Conservation (phyloP, 2,888 invertebrate species). For the Ormyrus nitidulus region DNA sequence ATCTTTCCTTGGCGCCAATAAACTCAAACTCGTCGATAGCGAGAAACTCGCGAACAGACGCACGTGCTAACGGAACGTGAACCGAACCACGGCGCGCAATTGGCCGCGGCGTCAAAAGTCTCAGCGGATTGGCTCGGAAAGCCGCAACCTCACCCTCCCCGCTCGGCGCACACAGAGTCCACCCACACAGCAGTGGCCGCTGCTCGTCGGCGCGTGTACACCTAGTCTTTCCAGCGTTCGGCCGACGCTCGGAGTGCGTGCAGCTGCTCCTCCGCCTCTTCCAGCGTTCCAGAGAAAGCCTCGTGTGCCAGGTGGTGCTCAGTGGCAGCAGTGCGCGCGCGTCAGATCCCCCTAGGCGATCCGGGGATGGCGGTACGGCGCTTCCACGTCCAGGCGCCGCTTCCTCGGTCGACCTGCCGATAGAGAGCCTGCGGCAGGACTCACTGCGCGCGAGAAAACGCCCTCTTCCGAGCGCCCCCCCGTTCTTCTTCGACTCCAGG, state of each 20-base stretch:
- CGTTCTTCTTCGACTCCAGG: conserved; percentile 17
- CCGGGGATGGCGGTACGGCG: no score
- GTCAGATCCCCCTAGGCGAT: no score
- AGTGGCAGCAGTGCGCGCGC: neutral
- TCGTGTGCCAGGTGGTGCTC: neutral
- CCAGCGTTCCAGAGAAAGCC: neutral
- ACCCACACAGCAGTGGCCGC: neutral
- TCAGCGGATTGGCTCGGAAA: no score
- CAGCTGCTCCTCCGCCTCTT: neutral
- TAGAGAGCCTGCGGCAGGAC: neutral
- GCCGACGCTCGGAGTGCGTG: neutral
- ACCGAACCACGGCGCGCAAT: no score
- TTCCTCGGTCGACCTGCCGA: neutral
- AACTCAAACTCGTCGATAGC: no score
- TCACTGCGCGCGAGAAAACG: neutral
- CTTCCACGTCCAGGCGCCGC: no score
- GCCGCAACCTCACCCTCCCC: no score
- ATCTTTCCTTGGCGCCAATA: no score
- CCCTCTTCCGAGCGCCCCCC: neutral
- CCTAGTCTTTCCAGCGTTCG: conserved; percentile 5
- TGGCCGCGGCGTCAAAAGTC: no score
- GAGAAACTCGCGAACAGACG: no score
- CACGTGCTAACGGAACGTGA: no score
- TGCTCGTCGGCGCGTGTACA: neutral
- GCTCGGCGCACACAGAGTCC: no score